These are phyloP conservation scores for Psilopsiagon aymara DNA, from an alignment of 2,113 vertebrate genomes.

Conservation along the genomic window DNA sequence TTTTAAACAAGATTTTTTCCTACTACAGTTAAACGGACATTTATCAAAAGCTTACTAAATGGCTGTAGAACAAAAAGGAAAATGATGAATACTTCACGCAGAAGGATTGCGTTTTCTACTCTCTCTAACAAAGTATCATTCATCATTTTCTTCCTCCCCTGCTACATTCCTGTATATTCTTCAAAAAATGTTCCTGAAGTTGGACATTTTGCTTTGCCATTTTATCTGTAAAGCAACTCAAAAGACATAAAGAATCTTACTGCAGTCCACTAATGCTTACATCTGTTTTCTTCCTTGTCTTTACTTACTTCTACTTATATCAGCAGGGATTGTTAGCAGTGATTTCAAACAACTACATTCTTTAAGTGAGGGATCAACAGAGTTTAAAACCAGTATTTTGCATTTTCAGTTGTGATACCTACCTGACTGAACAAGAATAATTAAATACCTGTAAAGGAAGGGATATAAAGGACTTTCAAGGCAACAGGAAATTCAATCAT, in stretches of 20 bases:
- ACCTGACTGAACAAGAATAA: slow-evolving; percentile 7
- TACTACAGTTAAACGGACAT: slow-evolving; percentile 34
- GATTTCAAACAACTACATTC: background rate
- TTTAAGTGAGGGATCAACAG: background rate
- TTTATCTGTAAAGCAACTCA: slow-evolving; percentile 41
- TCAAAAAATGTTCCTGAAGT: slow-evolving; percentile 30
- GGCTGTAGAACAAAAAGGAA: slow-evolving; percentile 32
- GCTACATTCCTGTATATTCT: background rate
- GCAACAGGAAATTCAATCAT: background rate
- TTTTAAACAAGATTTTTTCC: slow-evolving; percentile 60
- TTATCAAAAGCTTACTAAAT: slow-evolving; percentile 70
- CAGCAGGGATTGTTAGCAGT: background rate
- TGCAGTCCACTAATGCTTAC: slow-evolving; percentile 27
- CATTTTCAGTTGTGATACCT: background rate
- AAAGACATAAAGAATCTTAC: slow-evolving; percentile 56
- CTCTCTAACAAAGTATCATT: slow-evolving; percentile 44
- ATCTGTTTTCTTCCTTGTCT: slow-evolving; percentile 39
- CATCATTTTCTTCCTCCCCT: slow-evolving; percentile 40
- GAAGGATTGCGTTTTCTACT: slow-evolving; percentile 49
- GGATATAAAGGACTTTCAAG: background rate
- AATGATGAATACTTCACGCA: slow-evolving; percentile 57
- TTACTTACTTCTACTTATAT: background rate
- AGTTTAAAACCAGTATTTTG: slow-evolving; percentile 10
- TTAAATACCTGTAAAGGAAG: background rate
- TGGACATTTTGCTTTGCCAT: slow-evolving; percentile 50